These are phyloP conservation scores for Spinus pinus DNA, from an alignment of 2,797 vertebrate genomes.

Conservation along the genomic window DNA sequence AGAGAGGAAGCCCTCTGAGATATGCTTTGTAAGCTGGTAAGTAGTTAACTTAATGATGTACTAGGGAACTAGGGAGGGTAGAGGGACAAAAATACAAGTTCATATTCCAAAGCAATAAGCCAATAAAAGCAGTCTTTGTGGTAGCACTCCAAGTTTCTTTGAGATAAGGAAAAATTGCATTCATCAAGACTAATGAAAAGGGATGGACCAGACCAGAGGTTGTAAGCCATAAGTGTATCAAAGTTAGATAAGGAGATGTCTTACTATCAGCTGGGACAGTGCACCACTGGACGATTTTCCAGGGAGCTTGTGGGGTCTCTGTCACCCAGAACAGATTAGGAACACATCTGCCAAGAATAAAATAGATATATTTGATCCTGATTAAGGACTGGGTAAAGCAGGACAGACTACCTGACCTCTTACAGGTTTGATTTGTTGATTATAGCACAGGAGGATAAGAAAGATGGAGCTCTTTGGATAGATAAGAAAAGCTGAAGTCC, in stretches of 20 bases:
- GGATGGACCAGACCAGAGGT: not conserved
- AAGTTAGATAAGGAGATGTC: not conserved
- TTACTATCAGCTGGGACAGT: not conserved
- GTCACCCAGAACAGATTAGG: not conserved
- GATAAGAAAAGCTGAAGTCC: conserved; percentile 8
- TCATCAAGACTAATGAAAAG: not conserved
- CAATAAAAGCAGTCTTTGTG: not conserved
- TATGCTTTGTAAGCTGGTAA: not conserved
- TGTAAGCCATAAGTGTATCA: not conserved
- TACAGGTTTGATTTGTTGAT: not conserved
- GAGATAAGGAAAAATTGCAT: not conserved
- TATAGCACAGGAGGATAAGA: not conserved
- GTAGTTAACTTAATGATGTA: not conserved
- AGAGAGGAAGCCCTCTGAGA: not conserved
- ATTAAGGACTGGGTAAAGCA: not conserved
- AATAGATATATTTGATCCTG: conserved; percentile 11
- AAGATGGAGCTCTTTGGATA: not conserved
- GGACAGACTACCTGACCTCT: not conserved
- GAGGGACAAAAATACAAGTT: not conserved
- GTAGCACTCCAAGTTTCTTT: not conserved
- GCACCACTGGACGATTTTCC: not conserved
- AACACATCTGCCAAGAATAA: not conserved
- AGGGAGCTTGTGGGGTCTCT: not conserved
- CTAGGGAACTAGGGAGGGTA: not conserved
- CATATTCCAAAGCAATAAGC: not conserved